Percentiles rank a stretch among this genome's conserved stretches.
phyloP scores from a whole-genome alignment of 2,113 vertebrate genomes.

The Microcebus tavaratra region DNA sequence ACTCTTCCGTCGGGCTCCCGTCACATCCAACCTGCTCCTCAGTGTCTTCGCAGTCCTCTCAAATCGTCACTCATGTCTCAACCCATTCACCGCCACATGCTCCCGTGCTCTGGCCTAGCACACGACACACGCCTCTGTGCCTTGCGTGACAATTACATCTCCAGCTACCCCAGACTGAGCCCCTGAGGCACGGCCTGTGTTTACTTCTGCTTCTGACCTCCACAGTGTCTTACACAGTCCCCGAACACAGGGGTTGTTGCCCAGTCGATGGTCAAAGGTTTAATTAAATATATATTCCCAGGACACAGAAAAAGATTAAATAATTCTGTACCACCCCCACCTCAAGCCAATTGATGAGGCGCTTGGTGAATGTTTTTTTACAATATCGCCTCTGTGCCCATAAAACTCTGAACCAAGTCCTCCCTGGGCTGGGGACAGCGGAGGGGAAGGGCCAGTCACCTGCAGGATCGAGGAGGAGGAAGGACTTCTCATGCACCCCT shows the following conservation, averaged over 20 bases:
- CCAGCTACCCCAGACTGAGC: not conserved
- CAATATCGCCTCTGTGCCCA: not conserved
- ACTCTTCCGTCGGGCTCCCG: not conserved
- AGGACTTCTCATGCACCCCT: not conserved
- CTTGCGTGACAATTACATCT: not conserved
- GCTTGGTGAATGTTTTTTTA: not conserved
- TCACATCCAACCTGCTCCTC: not conserved
- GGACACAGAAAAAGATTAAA: not conserved
- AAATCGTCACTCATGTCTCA: not conserved
- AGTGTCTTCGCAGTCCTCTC: not conserved
- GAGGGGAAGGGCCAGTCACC: not conserved
- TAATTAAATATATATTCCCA: not conserved
- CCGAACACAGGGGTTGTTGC: not conserved
- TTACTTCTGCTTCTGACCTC: not conserved
- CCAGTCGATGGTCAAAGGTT: not conserved
- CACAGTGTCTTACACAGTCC: not conserved
- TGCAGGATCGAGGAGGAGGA: not conserved
- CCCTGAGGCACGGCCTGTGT: not conserved
- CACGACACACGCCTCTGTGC: fast-evolving
- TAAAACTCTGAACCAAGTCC: not conserved
- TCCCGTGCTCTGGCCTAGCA: not conserved
- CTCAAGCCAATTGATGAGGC: not conserved
- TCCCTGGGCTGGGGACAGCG: fast-evolving
- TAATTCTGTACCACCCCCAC: not conserved
- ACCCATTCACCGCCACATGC: fast-evolving